Conservation (phyloP, 2,113 vertebrate genomes). For the Pseudorhombus dupliciocellatus region DNA sequence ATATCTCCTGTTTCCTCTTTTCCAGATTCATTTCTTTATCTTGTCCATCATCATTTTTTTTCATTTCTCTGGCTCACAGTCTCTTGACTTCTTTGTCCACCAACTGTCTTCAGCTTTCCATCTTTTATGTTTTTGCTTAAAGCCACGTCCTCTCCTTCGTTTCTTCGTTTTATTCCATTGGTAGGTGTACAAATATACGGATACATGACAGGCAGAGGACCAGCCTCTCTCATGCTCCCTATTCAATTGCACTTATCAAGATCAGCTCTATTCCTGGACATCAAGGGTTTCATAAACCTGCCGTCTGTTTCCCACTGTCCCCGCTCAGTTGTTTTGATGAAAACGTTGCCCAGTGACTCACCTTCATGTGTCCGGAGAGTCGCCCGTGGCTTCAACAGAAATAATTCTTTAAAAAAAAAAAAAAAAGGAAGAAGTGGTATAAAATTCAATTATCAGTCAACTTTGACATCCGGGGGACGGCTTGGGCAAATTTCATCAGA, state of each 20-base stretch:
- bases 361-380: constrained; percentile 47
- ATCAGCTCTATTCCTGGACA: constrained; percentile 50
- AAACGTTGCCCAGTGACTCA: constrained; percentile 45
- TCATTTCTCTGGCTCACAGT: constrained; percentile 14
- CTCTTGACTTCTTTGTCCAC: background rate
- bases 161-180: constrained; percentile 16
- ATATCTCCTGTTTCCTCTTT: background rate
- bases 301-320: constrained; percentile 20
- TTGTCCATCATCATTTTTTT: constrained; percentile 8
- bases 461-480: constrained; percentile 55
- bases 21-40: constrained; percentile 7
- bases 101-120: background rate
- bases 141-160: background rate
- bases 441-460: constrained; percentile 55
- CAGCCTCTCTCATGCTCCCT: constrained; percentile 13
- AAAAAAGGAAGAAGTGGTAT: constrained; percentile 3
- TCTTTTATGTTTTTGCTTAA: constrained; percentile 15
- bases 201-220: constrained; percentile 10
- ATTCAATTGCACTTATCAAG: constrained; percentile 47
- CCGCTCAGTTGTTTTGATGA: constrained; percentile 24
- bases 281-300: constrained; percentile 33
- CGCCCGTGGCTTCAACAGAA: constrained; percentile 48
- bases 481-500: constrained; percentile 53
- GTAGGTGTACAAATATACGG: constrained; percentile 23
- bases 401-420: constrained; percentile 24